Base-by-base conservation (phyloP, 1,140 invertebrate genomes). In the Lepidurus apus region DNA sequence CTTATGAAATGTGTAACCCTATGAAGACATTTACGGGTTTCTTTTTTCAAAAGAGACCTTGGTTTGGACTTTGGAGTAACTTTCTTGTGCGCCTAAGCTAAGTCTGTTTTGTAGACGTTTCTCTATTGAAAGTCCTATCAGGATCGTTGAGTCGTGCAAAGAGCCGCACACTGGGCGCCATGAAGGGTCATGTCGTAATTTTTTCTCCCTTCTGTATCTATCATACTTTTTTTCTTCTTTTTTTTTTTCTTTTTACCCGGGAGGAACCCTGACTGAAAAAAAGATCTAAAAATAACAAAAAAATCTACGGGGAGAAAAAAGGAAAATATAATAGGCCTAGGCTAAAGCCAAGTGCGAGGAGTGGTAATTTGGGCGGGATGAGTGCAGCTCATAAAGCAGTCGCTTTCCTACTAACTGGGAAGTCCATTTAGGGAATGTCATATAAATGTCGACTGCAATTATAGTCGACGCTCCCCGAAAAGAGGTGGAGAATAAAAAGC, bases 371-470 rank as follows among this genome's bases (percentile, higher is more conserved):
- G 53, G 53, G 6, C 13, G 26, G 53, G 53, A 65, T 65, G 53
- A 65, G 53, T 65, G 53, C 53, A 65, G 53, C 53, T 65, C 53
- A 65, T 65, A 65, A 65, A 65, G 53, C 53, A 65, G 53, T 65
- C 53, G 17, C 53, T 65, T 65, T 21, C 17, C 53, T 65, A 65
- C 53, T 65, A 65, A 65, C 53, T 65, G n/a, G 53, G 21, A 65
- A 65, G 53, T 65, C 53, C 53, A 17, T 65, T 65, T 65, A 65
- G 53, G 53, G 53, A 65, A 7, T 65, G 53, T 65, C 53, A n/a
- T 65, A 65, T 65, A 65, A 65, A 65, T 17, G 53, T 65, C 53
- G 53, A 65, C 53, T 65, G 13, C 53, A 65, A 65, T 65, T 65
- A 65, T 65, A 65, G 53, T 21, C 21, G 53, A 65, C 53, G 53